Evolutionary conservation across 53 echinoderm and acorn worm genomes (phyloP).

Genomic region (Patiria pectinifera): DNA sequence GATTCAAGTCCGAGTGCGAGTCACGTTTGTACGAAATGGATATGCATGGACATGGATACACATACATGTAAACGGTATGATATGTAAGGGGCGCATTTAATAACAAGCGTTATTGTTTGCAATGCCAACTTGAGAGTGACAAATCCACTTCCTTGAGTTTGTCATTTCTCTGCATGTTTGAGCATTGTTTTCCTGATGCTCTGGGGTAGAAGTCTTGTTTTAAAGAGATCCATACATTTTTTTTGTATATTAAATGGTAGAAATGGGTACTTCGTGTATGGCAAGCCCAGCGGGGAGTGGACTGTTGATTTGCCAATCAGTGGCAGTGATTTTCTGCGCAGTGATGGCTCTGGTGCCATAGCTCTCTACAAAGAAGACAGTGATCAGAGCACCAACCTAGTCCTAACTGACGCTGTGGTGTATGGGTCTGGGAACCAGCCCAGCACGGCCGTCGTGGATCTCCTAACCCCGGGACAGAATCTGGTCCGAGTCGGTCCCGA

Average conservation of each 20-base stretch:
- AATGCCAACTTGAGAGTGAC: too few relatives aligned
- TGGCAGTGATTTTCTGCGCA: slow-evolving; percentile 40
- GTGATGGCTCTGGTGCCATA: slow-evolving; percentile 74
- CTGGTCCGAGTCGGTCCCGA: slow-evolving; percentile 50
- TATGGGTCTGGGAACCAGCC: slow-evolving; percentile 64
- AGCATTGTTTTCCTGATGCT: too few relatives aligned
- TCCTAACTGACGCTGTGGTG: slow-evolving; percentile 84
- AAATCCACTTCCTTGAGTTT: too few relatives aligned
- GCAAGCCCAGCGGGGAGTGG: slow-evolving; percentile 33
- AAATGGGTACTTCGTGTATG: slow-evolving; percentile 82
- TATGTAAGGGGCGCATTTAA: too few relatives aligned
- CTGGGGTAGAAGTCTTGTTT: too few relatives aligned
- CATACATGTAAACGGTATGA: too few relatives aligned
- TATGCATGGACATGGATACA: too few relatives aligned
- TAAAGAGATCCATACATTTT: too few relatives aligned
- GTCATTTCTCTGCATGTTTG: too few relatives aligned
- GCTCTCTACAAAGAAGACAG: slow-evolving; percentile 84
- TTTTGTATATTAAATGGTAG: slow-evolving; percentile 31
- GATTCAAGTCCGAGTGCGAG: too few relatives aligned
- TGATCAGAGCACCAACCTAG: slow-evolving; percentile 61
- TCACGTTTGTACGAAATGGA: too few relatives aligned
- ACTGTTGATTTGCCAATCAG: slow-evolving; percentile 55
- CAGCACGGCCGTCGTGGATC: slow-evolving; percentile 47
- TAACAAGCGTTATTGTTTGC: too few relatives aligned
- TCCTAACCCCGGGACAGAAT: slow-evolving; percentile 71